Conservation (phyloP, 2,888 invertebrate genomes). For the Lasiommata megera region DNA sequence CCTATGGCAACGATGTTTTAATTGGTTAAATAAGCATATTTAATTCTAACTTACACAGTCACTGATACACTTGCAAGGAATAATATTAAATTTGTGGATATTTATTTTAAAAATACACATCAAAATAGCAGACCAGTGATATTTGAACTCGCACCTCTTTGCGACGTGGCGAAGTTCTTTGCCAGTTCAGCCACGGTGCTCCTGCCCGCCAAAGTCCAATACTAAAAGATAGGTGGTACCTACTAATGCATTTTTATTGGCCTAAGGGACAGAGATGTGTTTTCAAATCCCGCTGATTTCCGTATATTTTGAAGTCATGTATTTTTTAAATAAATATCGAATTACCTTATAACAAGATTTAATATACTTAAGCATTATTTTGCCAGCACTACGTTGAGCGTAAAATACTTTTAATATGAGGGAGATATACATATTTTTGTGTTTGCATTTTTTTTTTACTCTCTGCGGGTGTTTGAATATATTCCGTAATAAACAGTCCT, state of each 20-base stretch:
- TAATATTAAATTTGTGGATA: no score
- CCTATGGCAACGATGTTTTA: constrained; percentile 73
- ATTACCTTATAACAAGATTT: neutral
- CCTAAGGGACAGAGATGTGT: no score
- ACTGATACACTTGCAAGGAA: no score
- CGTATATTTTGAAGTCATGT: neutral
- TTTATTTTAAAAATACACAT: no score
- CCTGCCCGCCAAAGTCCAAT: no score
- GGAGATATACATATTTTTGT: neutral
- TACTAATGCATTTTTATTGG: no score
- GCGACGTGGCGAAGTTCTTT: no score
- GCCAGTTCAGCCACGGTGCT: no score
- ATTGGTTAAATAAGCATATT: constrained; percentile 62
- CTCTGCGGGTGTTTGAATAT: constrained; percentile 9
- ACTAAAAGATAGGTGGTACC: no score
- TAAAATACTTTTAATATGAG: neutral
- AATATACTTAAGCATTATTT: neutral
- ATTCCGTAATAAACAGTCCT: constrained; percentile 15
- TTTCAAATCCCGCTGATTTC: no score
- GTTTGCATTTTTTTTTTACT: constrained; percentile 11
- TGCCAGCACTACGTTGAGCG: neutral
- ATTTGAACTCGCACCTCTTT: no score
- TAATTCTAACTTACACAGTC: constrained; percentile 5
- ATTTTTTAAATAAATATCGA: neutral
- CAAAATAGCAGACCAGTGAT: no score